A percentile compares a stretch with the other conserved stretches of the same genome.
These are phyloP conservation scores for Anastrepha ludens DNA, from an alignment of 1,140 invertebrate species.

Conservation along the genomic window DNA sequence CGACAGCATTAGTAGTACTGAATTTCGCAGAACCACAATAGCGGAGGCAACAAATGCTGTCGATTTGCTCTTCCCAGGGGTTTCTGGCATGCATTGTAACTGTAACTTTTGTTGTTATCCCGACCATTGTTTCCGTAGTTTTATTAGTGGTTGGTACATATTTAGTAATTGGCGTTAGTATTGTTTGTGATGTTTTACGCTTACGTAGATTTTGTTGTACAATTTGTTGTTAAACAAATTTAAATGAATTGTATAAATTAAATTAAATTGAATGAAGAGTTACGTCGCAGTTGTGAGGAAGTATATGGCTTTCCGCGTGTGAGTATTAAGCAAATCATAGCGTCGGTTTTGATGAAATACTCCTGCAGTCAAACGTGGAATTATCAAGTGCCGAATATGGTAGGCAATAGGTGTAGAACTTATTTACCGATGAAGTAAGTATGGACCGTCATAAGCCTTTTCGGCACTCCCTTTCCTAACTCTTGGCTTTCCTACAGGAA, in stretches of 20 bases:
- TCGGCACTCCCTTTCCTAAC: too few species aligned
- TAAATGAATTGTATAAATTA: constrained; percentile 22
- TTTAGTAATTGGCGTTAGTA: constrained; percentile 19
- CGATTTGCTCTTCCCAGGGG: not conserved
- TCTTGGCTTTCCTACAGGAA: too few species aligned
- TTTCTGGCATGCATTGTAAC: not conserved
- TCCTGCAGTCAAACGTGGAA: too few species aligned
- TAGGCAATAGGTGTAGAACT: too few species aligned
- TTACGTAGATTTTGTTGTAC: not conserved
- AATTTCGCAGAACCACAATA: not conserved
- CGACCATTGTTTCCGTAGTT: not conserved
- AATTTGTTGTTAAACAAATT: not conserved
- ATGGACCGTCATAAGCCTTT: too few species aligned
- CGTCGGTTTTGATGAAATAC: too few species aligned
- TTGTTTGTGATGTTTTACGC: not conserved
- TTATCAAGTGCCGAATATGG: too few species aligned
- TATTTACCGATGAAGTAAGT: too few species aligned
- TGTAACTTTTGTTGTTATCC: not conserved
- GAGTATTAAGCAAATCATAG: too few species aligned
- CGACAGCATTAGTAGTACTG: not conserved
- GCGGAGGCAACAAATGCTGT: not conserved
- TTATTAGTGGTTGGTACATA: not conserved
- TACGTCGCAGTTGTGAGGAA: too few species aligned
- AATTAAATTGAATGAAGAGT: too few species aligned
- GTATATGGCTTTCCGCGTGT: too few species aligned